phyloP scores from a whole-genome alignment of 2,113 vertebrate genomes.

The Cyanoderma ruficeps region DNA sequence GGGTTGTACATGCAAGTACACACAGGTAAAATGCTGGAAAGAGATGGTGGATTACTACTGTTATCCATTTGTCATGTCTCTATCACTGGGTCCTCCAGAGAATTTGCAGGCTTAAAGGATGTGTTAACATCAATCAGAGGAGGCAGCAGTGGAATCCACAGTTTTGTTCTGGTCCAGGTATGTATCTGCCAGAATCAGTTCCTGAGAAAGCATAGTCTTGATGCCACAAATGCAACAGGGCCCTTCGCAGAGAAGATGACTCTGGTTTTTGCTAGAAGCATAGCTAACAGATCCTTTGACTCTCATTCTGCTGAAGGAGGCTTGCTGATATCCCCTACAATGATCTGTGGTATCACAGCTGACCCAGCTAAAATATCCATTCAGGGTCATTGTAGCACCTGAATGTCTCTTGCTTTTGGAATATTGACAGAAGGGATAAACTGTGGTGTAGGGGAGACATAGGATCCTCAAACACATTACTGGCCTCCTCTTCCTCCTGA shows the following conservation, averaged over 20 bases:
- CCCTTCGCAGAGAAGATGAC: background rate
- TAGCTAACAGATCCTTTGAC: background rate
- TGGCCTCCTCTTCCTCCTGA: background rate
- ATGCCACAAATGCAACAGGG: background rate
- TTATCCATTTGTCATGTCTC: background rate
- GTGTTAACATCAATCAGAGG: background rate
- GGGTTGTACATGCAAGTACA: background rate
- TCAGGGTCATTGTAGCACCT: background rate
- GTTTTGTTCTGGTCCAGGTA: background rate
- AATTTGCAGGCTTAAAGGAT: background rate
- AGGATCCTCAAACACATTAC: background rate
- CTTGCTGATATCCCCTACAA: background rate
- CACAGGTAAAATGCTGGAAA: background rate
- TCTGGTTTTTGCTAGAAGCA: background rate
- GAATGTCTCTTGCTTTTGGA: background rate
- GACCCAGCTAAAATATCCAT: background rate
- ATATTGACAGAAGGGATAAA: background rate
- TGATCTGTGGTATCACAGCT: background rate
- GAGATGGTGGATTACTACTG: background rate
- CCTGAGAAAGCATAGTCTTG: background rate
- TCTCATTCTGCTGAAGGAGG: background rate
- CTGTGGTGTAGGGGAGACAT: background rate
- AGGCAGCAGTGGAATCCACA: background rate
- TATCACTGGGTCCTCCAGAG: background rate
- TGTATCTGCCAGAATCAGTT: background rate